A percentile compares a stretch with the other conserved stretches of the same genome.
Conservation (phyloP, 2,888 invertebrate species). For the Scaptomyza tumidula region DNA sequence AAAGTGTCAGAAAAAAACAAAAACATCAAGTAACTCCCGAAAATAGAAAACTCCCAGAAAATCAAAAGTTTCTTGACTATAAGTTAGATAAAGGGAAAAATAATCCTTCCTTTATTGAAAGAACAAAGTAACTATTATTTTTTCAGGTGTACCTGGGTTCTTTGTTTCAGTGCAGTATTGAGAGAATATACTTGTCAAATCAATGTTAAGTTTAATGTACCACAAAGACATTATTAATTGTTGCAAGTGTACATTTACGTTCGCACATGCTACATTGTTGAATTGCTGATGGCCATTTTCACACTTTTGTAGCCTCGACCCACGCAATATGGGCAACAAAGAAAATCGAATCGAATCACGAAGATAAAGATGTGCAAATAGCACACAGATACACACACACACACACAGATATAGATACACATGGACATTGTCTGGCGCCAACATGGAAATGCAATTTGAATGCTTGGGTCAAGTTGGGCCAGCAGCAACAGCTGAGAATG, state of each 20-base stretch:
- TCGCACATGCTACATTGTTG: background rate
- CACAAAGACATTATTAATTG: conserved; percentile 1
- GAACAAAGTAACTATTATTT: background rate
- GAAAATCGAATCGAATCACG: conserved; percentile 22
- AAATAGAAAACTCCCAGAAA: background rate
- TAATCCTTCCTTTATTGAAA: too few species aligned
- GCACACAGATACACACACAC: background rate
- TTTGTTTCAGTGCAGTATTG: background rate
- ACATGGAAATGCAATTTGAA: conserved; percentile 76
- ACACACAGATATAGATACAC: too few species aligned
- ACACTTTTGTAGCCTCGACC: conserved; percentile 43
- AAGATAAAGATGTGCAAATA: conserved; percentile 22
- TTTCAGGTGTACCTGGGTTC: too few species aligned
- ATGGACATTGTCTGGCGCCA: conserved; percentile 54
- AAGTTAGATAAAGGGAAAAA: too few species aligned
- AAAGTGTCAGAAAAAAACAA: background rate
- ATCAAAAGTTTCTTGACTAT: background rate
- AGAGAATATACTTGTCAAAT: background rate
- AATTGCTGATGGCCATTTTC: conserved; percentile 25
- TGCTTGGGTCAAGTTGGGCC: conserved; percentile 70
- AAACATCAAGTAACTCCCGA: background rate
- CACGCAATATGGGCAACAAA: conserved; percentile 52
- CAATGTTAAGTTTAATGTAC: background rate
- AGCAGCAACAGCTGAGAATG: conserved; percentile 31
- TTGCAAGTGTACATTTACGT: background rate